Evolutionary conservation across 53 echinoderm and acorn worm species (phyloP).

Genomic region (Apostichopus leukothele): DNA sequence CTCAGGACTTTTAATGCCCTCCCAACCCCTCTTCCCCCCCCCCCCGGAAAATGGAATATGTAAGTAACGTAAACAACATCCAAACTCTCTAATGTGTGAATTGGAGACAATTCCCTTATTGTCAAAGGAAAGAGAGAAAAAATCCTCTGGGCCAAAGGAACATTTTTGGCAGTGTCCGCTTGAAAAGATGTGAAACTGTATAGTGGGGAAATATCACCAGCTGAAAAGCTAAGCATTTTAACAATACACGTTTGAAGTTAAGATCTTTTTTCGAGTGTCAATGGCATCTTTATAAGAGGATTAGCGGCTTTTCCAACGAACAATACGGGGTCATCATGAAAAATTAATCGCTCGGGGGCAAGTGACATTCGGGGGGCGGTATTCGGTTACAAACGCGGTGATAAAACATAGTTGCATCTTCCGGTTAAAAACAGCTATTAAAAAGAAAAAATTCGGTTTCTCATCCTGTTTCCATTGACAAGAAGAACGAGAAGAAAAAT

Average conservation of each 20-base stretch:
- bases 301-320: conserved; percentile 9
- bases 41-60: not conserved
- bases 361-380: conserved; percentile 35
- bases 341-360: conserved; percentile 22
- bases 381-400: conserved; percentile 33
- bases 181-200: conserved; percentile 42
- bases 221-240: conserved; percentile 26
- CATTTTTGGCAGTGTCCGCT: conserved; percentile 2
- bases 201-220: not conserved
- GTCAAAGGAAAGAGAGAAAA: not conserved
- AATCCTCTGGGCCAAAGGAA: conserved; percentile 18
- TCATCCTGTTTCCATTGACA: conserved; percentile 13
- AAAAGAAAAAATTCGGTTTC: not conserved
- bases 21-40: not conserved
- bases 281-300: conserved; percentile 23
- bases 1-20: not conserved
- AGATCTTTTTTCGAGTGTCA: not conserved
- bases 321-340: conserved; percentile 26
- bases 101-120: conserved; percentile 28
- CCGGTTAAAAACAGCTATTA: conserved; percentile 17
- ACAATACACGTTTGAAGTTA: not conserved
- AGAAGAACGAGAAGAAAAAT: not conserved
- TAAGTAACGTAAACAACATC: not conserved
- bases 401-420: conserved; percentile 43
- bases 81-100: conserved; percentile 3